Evolutionary conservation across 2,797 vertebrate species (phyloP), one percentile per base, ranked within the genome.

Genomic region (Morelia viridis): DNA sequence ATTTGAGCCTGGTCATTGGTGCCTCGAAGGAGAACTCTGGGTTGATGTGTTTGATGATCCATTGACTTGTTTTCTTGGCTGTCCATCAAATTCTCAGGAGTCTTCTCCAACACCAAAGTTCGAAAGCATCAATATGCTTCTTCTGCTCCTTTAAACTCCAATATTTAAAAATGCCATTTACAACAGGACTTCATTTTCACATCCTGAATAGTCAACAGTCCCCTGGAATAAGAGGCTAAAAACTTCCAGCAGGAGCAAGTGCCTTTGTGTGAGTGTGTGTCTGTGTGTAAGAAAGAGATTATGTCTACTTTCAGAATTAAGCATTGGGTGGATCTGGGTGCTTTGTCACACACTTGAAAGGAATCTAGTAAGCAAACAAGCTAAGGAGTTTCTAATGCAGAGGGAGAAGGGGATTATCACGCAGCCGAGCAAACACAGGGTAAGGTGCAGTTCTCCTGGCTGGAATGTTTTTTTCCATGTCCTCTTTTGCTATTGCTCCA

Each of bases 351-450:
- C 12, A 5, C 4, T 58, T 41, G 22, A 85, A 46, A 24, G n/a
- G 60, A 92, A 89, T 84, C 61, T 62, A 53, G 26, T 62, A 83
- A 88, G 65, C 68, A 88, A 91, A 91, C 50, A 85, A 28, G 61
- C 61, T 24, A 28, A 88, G 50, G 61, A 24, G 91, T 65, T 65
- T 68, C 19, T 46, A 46, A 57, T 46, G 57, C 31, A 8, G n/a
- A 56, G 13, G 86, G 26, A 56, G 91, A 41, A 88, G 61, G 76
- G n/a, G 50, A 46, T n/a, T 41, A 80, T 88, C 76, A 83, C 22
- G 22, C 57, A 8, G 1, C 13, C 19, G 50, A 68, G 13, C 31
- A 65, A 64, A 92, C 31, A 85, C n/a, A 1, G 76, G 5, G 28
- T 26, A 64, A 53, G 91, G 60, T n/a, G 50, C 28, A 35, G 50